Evolutionary conservation across 2,888 invertebrate species (phyloP), one percentile per base, ranked within the genome.

Genomic region (Villa cingulata): DNA sequence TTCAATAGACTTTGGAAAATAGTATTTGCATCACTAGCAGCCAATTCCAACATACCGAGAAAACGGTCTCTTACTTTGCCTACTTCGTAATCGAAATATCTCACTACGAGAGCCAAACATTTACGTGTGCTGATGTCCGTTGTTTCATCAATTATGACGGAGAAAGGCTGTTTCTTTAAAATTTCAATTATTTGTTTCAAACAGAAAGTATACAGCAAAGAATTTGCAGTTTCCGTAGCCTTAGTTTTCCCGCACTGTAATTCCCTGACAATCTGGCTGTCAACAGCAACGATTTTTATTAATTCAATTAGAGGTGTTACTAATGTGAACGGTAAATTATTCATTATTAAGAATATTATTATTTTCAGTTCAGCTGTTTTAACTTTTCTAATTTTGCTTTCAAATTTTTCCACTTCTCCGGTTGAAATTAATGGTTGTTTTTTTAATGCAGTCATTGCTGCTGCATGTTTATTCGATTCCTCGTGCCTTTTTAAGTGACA

Each of bases 301-400:
- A 43, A 32, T n/a, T 5, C 19, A 6, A 37, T 41, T 1, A 44
- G n/a, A 16, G 37, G 16, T 29, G 29, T 19, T 19, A 48, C 41
- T 3, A 48, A 27, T 2, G 41, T 32, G 43, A 48, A 37, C 14
- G 44, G 19, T 1, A 45, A 29, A 20, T 45, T 48, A 18, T 44
- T 18, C 14, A 37, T 7, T 14, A 44, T 19, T n/a, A 42, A 10
- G 29, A 42, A 42, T 19, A 46, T 37, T 2, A 46, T 46, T 2
- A 46, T 37, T 17, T 37, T 29, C n/a, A 42, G 17, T 32, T 42
- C 37, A 19, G 48, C 48, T 14, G 14, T 44, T 41, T 48, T 48
- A 6, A 23, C 23, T 23, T 23, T 4, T 23, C 23, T n/a, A n/a
- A n/a, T 6, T 7, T 23, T 7, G 7, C 7, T 23, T 23, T 23